Evolutionary conservation across 2,113 vertebrate species (phyloP), one percentile per base, ranked within the genome.

Genomic region (Carollia perspicillata): DNA sequence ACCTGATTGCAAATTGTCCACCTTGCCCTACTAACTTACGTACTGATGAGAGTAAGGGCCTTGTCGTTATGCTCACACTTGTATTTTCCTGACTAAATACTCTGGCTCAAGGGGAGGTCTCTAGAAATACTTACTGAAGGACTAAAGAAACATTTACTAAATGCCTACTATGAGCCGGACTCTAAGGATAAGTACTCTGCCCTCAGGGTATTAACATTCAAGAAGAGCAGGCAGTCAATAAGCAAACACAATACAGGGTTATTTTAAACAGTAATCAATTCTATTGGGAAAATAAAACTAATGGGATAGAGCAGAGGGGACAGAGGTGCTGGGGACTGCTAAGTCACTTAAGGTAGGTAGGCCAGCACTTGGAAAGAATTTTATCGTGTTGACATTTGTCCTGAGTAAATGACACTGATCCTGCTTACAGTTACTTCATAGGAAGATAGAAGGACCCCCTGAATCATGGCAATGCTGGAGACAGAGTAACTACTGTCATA

Each of bases 261-360:
- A 72, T 86, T 51, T 81, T 53, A 40, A 92, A 80, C 47, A 83
- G 47, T 58, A 84, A 78, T 65, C 84, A 40, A 40, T 74, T 60
- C n/a, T 11, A 35, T 51, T 49, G 40, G 92, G 33, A 90, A 96
- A 90, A 35, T 18, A 66, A 78, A 94, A 80, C 4, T 33, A 74
- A 93, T n/a, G 33, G 13, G 18, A 13, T 8, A 81, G 20, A 55
- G 8, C 51, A 44, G 90, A 68, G 17, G 13, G n/a, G 37, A 26
- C 8, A 80, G 83, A 20, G 8, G 20, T 49, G 17, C 37, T 37
- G 26, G 77, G 72, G 23, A 10, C 14, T 68, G 17, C 16, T 18
- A 77, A 53, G 11, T 63, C 77, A 37, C 35, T n/a, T 0, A 51
- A 37, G 33, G 55, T 44, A 28, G 17, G 4, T 63, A 72, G n/a